phyloP scores from a whole-genome alignment of 1,140 invertebrate genomes.

The Uloborus diversus region DNA sequence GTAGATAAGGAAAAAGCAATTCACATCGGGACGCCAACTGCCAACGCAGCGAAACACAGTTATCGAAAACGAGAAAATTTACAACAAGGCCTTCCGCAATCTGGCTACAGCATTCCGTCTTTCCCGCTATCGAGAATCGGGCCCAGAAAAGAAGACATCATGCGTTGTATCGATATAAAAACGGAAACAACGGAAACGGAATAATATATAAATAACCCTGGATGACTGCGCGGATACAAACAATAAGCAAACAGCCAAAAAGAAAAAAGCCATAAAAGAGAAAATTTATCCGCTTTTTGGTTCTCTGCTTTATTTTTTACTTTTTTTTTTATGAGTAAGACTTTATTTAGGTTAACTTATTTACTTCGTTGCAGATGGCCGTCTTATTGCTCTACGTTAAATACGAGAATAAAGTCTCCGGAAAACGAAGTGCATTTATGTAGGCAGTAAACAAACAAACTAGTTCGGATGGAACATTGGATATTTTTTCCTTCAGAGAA shows the following conservation, averaged over 20 bases:
- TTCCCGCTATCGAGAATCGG: slow-evolving; percentile 2
- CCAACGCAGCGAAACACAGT: not conserved
- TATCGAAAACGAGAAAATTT: slow-evolving; percentile 32
- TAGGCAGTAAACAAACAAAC: too few relatives aligned
- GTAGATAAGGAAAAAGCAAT: slow-evolving; percentile 7
- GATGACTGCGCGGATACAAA: slow-evolving; percentile 1
- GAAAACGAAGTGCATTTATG: too few relatives aligned
- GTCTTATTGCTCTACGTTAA: slow-evolving; percentile 9
- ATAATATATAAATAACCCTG: slow-evolving; percentile 41
- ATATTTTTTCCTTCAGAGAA: too few relatives aligned
- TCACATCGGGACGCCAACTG: not conserved
- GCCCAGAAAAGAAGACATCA: not conserved
- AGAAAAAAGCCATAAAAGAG: slow-evolving; percentile 9
- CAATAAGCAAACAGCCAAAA: slow-evolving; percentile 13
- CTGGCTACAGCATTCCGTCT: not conserved
- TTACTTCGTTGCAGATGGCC: slow-evolving; percentile 18
- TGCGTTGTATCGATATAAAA: not conserved
- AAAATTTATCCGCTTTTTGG: slow-evolving; percentile 30
- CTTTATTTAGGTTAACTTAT: slow-evolving; percentile 40
- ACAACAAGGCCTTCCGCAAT: slow-evolving; percentile 8
- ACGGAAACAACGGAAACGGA: slow-evolving; percentile 18
- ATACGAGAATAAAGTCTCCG: too few relatives aligned
- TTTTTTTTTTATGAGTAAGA: slow-evolving; percentile 8
- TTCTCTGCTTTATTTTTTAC: not conserved
- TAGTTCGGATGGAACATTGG: too few relatives aligned